Base-by-base conservation (phyloP, 2,113 vertebrate genomes). In the Megatriorchis doriae region DNA sequence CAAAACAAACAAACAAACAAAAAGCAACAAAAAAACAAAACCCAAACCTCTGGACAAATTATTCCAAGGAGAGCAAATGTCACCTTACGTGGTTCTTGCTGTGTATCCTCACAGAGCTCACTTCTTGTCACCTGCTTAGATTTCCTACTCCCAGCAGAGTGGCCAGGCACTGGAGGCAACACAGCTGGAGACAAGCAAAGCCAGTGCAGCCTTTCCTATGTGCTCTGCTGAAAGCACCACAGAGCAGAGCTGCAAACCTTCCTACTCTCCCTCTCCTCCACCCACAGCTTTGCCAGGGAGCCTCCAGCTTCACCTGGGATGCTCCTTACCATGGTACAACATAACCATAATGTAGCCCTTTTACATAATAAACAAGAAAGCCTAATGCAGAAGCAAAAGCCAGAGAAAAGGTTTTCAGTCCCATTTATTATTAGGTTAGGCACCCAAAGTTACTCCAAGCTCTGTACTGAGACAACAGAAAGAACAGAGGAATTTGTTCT, bases 151-250 rank as follows among this genome's bases (percentile, higher is more conserved):
- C 38, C 42, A 29, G 23, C 14, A 55, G 32, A 22, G 50, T 11
- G 43, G 22, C 47, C 58, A 65, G 88, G 45, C 52, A 29, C 26
- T 29, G 52, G 26, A 53, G 52, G 16, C 52, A 53, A 16, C 62
- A 36, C 45, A 56, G 40, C 27, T 62, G 26, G 68, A 81, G 29
- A 31, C 1, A 22, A 66, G 62, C 10, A 50, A 83, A 82, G 59
- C 27, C 47, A 53, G n/a, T 9, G 7, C n/a, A 62, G 32, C 22
- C 32, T 74, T 62, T 38, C 15, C 7, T 9, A 0, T 0, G 23
- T 27, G 23, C 25, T 81, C 56, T 26, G 12, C 81, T 67, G 26
- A 32, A 80, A 47, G 25, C 17, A 53, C 15, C 1, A 0, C 40
- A 11, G 11, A 20, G 34, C 58, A 94, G 66, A 90, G 50, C 58